Percentiles rank a stretch among this genome's conserved stretches.
Conservation (phyloP, 2,797 vertebrate species). For the Gouania willdenowi region DNA sequence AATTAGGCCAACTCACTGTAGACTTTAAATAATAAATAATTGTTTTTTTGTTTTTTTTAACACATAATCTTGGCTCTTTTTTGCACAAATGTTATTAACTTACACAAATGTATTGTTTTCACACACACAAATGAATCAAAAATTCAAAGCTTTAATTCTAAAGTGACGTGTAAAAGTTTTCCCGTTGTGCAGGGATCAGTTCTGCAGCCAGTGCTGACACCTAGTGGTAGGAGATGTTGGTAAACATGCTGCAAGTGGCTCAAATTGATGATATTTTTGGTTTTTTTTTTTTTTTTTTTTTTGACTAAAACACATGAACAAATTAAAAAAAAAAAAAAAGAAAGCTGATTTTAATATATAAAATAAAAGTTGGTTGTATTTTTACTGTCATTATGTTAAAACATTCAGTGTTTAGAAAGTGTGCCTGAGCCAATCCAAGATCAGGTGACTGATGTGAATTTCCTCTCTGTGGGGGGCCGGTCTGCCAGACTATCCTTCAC, state of each 20-base stretch:
- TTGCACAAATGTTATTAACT: too few species aligned
- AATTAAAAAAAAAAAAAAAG: too few species aligned
- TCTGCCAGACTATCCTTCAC: constrained; percentile 29
- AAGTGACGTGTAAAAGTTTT: neutral
- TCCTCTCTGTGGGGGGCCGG: constrained; percentile 60
- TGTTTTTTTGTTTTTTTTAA: too few species aligned
- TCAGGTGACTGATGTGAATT: constrained; percentile 66
- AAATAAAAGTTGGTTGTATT: too few species aligned
- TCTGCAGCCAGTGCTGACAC: constrained; percentile 56
- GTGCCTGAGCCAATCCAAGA: constrained; percentile 30
- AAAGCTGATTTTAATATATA: too few species aligned
- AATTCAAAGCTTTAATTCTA: too few species aligned
- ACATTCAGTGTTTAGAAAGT: neutral
- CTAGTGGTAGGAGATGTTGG: constrained; percentile 52
- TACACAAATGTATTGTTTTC: too few species aligned
- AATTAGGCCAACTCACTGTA: too few species aligned
- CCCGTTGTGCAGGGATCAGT: neutral
- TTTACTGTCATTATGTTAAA: too few species aligned
- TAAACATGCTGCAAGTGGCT: constrained; percentile 18
- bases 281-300: neutral
- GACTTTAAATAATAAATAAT: neutral
- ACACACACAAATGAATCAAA: too few species aligned
- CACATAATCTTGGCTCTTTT: too few species aligned
- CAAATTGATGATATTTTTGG: neutral
- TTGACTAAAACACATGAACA: too few species aligned